These are phyloP conservation scores for Napeogenes inachia DNA, from an alignment of 2,888 invertebrate species.

Conservation along the genomic window DNA sequence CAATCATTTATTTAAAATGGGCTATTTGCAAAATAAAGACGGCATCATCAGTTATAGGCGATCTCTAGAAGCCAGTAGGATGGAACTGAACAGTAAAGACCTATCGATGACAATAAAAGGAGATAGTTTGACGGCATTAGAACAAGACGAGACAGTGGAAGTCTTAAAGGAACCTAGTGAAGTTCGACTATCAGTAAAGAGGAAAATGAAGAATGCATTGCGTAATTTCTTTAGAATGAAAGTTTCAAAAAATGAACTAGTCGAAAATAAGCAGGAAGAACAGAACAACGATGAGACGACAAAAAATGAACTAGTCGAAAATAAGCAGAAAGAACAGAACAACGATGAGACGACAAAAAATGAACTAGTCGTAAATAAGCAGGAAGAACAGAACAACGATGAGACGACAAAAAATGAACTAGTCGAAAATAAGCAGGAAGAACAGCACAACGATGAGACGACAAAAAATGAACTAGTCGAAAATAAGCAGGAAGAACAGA, in stretches of 20 bases:
- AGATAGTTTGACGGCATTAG: slow-evolving; percentile 16
- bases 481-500: too few species aligned
- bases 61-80: slow-evolving; percentile 30
- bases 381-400: slow-evolving; percentile 1
- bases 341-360: too few species aligned
- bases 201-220: slow-evolving; percentile 36
- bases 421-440: too few species aligned
- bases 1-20: slow-evolving; percentile 29
- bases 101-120: slow-evolving; percentile 6
- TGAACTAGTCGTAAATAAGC: background rate
- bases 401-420: slow-evolving; percentile 1
- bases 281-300: slow-evolving; percentile 6
- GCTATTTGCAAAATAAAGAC: slow-evolving; percentile 34
- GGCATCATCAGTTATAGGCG: slow-evolving; percentile 42
- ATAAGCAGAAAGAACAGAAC: too few species aligned
- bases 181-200: slow-evolving; percentile 25
- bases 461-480: too few species aligned
- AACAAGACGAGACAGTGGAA: background rate
- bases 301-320: background rate
- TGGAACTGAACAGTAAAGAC: slow-evolving; percentile 28
- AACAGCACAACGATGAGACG: too few species aligned
- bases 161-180: too few species aligned
- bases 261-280: slow-evolving; percentile 5
- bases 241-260: slow-evolving; percentile 17
- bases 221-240: slow-evolving; percentile 31